These are phyloP conservation scores for Pemphredon lugubris DNA, from an alignment of 2,888 invertebrate species.

Conservation along the genomic window DNA sequence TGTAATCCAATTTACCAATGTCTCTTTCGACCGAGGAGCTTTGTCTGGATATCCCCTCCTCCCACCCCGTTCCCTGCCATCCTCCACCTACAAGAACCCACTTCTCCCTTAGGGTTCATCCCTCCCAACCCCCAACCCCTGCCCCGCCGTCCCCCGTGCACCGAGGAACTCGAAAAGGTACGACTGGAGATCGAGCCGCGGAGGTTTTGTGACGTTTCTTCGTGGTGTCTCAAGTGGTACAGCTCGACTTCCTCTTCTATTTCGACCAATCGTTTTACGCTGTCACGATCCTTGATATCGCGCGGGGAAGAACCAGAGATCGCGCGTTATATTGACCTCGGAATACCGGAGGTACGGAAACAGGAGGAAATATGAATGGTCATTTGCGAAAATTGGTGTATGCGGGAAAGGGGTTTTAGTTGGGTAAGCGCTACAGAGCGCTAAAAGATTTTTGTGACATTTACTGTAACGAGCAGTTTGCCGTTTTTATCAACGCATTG, in stretches of 20 bases:
- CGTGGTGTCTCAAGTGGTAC: constrained; percentile 47
- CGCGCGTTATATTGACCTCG: background rate
- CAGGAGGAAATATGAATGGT: too few relatives aligned
- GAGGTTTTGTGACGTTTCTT: constrained; percentile 47
- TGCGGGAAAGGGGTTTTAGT: too few relatives aligned
- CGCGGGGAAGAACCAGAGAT: background rate
- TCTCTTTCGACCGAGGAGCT: constrained; percentile 55
- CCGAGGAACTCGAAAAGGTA: constrained; percentile 55
- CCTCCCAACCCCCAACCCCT: too few relatives aligned
- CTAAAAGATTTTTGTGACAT: too few relatives aligned
- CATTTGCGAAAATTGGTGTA: too few relatives aligned
- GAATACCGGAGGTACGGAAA: background rate
- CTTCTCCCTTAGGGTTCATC: constrained; percentile 55
- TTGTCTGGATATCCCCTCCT: constrained; percentile 56
- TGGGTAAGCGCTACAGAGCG: too few relatives aligned
- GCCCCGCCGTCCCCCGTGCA: constrained; percentile 23
- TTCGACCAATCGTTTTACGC: constrained; percentile 17
- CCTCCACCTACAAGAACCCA: constrained; percentile 47
- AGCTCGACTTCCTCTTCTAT: constrained; percentile 26
- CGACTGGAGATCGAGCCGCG: constrained; percentile 37
- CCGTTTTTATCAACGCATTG: too few relatives aligned
- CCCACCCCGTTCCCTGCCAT: constrained; percentile 32
- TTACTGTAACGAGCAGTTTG: too few relatives aligned
- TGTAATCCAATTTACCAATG: constrained; percentile 73
- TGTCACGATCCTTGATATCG: constrained; percentile 4